Evolutionary conservation across 2,888 invertebrate genomes (phyloP).

Genomic region (Frankliniella fusca): DNA sequence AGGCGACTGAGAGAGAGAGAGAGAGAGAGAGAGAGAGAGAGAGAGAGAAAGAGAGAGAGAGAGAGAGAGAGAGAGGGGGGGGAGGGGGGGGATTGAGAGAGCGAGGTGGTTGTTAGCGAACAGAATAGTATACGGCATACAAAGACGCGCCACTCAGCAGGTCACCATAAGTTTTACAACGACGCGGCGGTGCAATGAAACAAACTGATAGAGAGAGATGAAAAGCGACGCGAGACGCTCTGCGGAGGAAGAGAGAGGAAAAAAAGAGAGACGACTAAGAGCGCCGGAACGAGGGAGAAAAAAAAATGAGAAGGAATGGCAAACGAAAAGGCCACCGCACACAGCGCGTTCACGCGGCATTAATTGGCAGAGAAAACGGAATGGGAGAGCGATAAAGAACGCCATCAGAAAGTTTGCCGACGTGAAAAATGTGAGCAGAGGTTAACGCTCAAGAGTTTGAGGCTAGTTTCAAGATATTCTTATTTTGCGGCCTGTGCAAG

Average conservation of each 20-base stretch:
- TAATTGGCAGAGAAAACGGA: conserved; percentile 19
- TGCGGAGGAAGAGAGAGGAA: not conserved
- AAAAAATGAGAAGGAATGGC: not conserved
- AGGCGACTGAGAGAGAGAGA: not conserved
- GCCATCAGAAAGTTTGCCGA: conserved; percentile 12
- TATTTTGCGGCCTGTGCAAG: not conserved
- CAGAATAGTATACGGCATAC: too few relatives aligned
- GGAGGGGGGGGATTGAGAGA: too few relatives aligned
- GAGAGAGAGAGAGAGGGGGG: too few relatives aligned
- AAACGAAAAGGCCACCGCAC: not conserved
- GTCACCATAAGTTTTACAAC: too few relatives aligned
- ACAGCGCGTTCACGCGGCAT: conserved; percentile 15
- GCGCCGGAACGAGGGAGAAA: not conserved
- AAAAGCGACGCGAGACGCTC: too few relatives aligned
- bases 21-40: not conserved
- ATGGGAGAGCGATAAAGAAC: not conserved
- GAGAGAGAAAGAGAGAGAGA: not conserved
- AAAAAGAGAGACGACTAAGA: not conserved
- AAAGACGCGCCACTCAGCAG: too few relatives aligned
- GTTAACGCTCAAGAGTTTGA: not conserved
- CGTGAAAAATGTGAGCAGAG: conserved; percentile 21
- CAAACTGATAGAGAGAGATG: not conserved
- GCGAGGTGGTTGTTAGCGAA: too few relatives aligned
- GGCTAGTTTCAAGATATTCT: not conserved
- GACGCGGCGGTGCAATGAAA: too few relatives aligned